Percentiles rank a stretch among this genome's conserved stretches.
Evolutionary conservation across 2,797 vertebrate species (phyloP).

Genomic region (Sus cebifrons): DNA sequence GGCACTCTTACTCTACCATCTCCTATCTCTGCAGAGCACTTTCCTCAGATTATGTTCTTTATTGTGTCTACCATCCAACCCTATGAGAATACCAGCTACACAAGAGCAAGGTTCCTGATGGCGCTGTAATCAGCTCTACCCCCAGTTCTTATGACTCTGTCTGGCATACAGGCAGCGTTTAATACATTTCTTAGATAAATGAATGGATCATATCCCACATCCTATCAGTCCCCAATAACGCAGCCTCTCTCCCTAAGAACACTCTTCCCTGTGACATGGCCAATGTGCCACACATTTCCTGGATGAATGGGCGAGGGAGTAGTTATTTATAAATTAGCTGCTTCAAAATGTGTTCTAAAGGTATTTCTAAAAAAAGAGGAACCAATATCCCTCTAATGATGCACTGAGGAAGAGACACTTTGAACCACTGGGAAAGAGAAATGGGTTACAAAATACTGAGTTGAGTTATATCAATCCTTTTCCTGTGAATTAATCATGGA

Average conservation of each 20-base stretch:
- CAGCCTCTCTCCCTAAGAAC: neutral
- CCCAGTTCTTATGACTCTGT: neutral
- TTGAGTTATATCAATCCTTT: constrained; percentile 21
- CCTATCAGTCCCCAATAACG: neutral
- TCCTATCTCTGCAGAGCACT: neutral
- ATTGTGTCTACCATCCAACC: neutral
- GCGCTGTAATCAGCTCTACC: neutral
- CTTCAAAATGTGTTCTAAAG: constrained; percentile 46
- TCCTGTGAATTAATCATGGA: constrained; percentile 7
- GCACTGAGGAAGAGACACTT: neutral
- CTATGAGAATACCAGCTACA: neutral
- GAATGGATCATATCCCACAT: constrained; percentile 24
- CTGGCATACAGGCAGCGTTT: neutral
- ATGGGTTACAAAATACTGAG: constrained; percentile 15
- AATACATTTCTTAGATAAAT: neutral
- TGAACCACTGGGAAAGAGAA: constrained; percentile 47
- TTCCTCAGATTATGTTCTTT: neutral
- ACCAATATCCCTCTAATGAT: neutral
- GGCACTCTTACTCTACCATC: neutral
- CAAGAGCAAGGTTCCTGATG: neutral
- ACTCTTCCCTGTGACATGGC: constrained; percentile 7
- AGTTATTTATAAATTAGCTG: constrained; percentile 1
- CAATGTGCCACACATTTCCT: constrained; percentile 30
- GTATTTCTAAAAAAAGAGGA: neutral
- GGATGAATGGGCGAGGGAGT: neutral